Base-by-base conservation (phyloP, 2,797 vertebrate genomes). In the Sebastes itinus region DNA sequence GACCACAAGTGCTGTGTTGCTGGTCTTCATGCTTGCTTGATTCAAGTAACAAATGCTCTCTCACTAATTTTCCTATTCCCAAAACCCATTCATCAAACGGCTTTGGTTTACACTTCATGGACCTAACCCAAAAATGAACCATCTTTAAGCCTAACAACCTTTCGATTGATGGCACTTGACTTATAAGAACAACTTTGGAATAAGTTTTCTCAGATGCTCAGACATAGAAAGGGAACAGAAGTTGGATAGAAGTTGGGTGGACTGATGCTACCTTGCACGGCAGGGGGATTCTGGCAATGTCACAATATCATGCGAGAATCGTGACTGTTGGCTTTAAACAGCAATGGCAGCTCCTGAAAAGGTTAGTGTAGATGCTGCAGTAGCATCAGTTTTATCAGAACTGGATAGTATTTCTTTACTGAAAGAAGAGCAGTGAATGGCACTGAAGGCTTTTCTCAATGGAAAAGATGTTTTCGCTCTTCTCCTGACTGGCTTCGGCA, bases 211-310 rank as follows among this genome's bases (percentile, higher is more conserved):
- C 3, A 30, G 54, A 1, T 25, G 25, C 4, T 79, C 69, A 23
- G 11, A 25, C 10, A 42, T 54, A 5, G 12, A 13, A 35, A 60
- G 8, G 14, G 8, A 32, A 0, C 27, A 68, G 33, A 49, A 16
- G 32, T 67, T 56, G 54, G 13, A 38, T 38, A 1, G 38, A 38
- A 38, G 5, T 38, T 11, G 27, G 23, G 25, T 33, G n/a, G 3
- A 35, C 6, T 32, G n/a, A 35, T 35, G 25, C 20, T 46, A 46
- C 42, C 16, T 46, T 18, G 16, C 42, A 46, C 42, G 6, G 42
- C 42, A 0, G 0, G 42, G 0, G 16, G 42, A 0, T 46, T 46
- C 42, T 46, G 0, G 42, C 42, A 18, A 18, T 46, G 42, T 46
- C 42, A 3, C 42, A 46, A 46, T 46, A 46, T 46, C 42, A 46